A percentile compares a stretch with the other conserved stretches of the same genome.
Conservation (phyloP, 1,140 invertebrate genomes). For the Diorhabda carinulata region DNA sequence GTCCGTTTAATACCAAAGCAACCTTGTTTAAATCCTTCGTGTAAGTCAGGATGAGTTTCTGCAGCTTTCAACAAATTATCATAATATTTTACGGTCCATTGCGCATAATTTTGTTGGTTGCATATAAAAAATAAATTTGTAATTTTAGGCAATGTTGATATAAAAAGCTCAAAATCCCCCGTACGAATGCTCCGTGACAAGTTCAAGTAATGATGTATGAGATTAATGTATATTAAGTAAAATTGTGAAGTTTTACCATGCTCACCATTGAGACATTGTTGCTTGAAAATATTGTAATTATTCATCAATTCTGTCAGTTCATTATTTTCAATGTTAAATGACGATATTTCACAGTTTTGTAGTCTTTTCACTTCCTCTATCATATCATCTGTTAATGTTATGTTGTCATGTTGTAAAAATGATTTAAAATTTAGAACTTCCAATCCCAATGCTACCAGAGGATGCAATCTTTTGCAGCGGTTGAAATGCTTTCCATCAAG, state of each 20-base stretch:
- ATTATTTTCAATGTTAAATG: constrained; percentile 15
- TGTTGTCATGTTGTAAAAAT: constrained; percentile 26
- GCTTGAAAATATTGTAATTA: constrained; percentile 17
- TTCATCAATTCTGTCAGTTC: constrained; percentile 16
- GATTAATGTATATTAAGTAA: constrained; percentile 36
- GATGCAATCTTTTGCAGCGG: constrained; percentile 40
- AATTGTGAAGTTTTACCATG: constrained; percentile 44
- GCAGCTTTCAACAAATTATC: constrained; percentile 6
- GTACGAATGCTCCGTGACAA: constrained; percentile 33
- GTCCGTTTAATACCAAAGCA: constrained; percentile 11
- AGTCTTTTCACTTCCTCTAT: constrained; percentile 21
- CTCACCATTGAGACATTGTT: constrained; percentile 27
- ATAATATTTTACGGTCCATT: neutral
- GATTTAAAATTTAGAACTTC: constrained; percentile 31
- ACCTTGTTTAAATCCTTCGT: constrained; percentile 3
- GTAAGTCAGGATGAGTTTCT: constrained; percentile 8
- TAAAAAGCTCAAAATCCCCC: constrained; percentile 35
- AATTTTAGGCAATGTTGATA: constrained; percentile 24
- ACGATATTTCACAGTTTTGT: constrained; percentile 14
- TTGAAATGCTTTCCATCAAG: constrained; percentile 42
- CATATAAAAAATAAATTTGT: constrained; percentile 25
- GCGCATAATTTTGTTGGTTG: neutral
- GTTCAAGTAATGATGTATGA: constrained; percentile 33
- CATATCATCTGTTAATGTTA: constrained; percentile 23
- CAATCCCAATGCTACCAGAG: constrained; percentile 33